Evolutionary conservation across 2,888 invertebrate species (phyloP).

Genomic region (Lasius fuliginosus): DNA sequence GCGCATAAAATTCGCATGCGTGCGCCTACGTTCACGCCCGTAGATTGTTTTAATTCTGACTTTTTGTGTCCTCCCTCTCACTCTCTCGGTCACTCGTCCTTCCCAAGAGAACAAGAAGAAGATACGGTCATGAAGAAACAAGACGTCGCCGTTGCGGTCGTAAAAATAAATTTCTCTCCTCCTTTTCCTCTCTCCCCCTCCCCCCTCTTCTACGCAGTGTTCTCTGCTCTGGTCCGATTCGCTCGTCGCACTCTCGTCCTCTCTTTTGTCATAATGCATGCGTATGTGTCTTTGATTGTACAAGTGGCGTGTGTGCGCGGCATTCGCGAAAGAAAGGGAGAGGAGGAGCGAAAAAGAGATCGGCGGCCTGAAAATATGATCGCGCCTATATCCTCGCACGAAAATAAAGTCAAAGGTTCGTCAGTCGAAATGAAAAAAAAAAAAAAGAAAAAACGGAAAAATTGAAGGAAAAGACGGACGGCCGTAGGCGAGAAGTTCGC

Average conservation of each 20-base stretch:
- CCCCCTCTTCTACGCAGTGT: not conserved
- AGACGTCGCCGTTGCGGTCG: conserved; percentile 70
- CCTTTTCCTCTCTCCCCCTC: conserved; percentile 28
- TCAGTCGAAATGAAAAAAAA: conserved; percentile 31
- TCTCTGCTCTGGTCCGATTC: conserved; percentile 44
- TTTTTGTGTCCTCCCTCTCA: conserved; percentile 38
- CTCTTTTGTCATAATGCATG: conserved; percentile 66
- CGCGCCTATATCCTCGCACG: conserved; percentile 51
- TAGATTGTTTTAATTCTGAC: conserved; percentile 64
- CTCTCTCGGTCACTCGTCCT: conserved; percentile 21
- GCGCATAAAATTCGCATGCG: conserved; percentile 58
- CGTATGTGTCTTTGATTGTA: conserved; percentile 72
- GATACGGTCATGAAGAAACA: conserved; percentile 67
- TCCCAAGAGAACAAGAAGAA: conserved; percentile 49
- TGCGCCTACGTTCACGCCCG: conserved; percentile 42
- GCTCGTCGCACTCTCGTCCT: conserved; percentile 38
- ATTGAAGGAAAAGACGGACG: not conserved
- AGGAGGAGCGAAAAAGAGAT: conserved; percentile 24
- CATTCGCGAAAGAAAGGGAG: conserved; percentile 57
- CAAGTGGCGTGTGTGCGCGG: conserved; percentile 67
- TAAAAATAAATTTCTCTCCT: conserved; percentile 78
- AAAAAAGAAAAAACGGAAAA: not conserved
- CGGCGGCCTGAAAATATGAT: conserved; percentile 64
- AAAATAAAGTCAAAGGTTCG: conserved; percentile 62
- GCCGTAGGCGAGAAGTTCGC: not conserved